Evolutionary conservation across 2,888 invertebrate genomes (phyloP), one percentile per base, ranked within the genome.

Genomic region (Agrochola circellaris): DNA sequence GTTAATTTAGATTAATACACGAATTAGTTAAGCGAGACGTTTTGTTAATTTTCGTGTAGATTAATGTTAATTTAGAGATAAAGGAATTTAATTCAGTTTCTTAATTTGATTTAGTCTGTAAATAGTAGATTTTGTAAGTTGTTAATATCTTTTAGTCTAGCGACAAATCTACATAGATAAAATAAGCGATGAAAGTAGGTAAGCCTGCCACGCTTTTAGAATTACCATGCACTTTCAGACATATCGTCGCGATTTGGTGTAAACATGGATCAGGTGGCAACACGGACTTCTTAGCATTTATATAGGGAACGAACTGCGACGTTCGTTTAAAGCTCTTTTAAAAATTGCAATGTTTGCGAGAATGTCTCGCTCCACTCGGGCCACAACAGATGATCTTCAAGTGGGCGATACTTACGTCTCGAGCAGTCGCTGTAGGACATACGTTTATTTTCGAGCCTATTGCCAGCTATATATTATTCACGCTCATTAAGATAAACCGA

Each of bases 1-100:
- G 83, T 83, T 79, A 79, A 82, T 82, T 82, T 79, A 83, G 70
- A 82, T 82, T 83, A 78, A 78, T 82, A 70, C 58, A 78, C 66
- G 61, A 73, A 83, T 79, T 70, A 68, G 74, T 74, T 83, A 45
- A 68, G 70, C 67, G 62, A 67, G 67, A 83, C 54, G 71, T 71
- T 83, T 71, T 79, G 71, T 82, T 79, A 82, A 82, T 79, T 64
- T 70, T 62, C 74, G 74, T 64, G 79, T 68, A 72, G 38, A 82
- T 72, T 72, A 68, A 83, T 81, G 48, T 79, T 78, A 73, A 73
- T 56, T 78, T 73, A 77, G 62, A 73, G 66, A 26, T 81, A 68
- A 68, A 64, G 64, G 75, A 81, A 81, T 75, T 79, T 79, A 51
- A 64, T 81, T 76, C n/a, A 42, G 48, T 58, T 56, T 62, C 66